Evolutionary conservation across 2,888 invertebrate species (phyloP), one percentile per base, ranked within the genome.

Genomic region (Tridacna crocea): DNA sequence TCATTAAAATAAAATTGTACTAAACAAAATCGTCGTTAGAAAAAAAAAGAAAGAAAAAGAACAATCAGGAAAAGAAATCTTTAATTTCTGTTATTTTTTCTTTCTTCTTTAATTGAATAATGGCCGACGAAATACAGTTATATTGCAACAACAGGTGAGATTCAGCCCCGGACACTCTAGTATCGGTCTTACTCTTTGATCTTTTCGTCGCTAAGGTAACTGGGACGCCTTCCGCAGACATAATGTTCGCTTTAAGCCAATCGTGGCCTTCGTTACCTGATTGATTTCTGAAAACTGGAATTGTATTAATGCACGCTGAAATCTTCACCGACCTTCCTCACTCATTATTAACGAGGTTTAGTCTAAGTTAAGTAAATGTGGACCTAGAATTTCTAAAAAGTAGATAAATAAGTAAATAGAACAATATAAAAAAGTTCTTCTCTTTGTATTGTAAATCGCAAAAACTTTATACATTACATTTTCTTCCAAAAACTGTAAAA

Each of bases 261-360:
- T 85, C 79, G 74, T 77, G 58, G 24, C 22, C 46, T 74, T 48
- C 22, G 68, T 72, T 79, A 85, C 75, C 85, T 77, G 85, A 83
- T 83, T 81, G 81, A 79, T 79, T 68, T 72, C 46, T 75, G 78
- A 81, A 85, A 83, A 72, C 79, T 66, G 83, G 83, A 79, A 83
- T 83, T 75, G 55, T 79, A 83, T 85, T 80, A 85, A 81, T 81
- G 76, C 80, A 58, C 65, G 83, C 26, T 70, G 79, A 81, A 65
- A 75, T 77, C 74, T 75, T 75, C 66, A 75, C 72, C 75, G 65
- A 13, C 72, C 68, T 46, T 26, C 47, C 74, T 79, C 75, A 73
- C 75, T 73, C 81, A 82, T 82, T 85, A 85, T 85, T 82, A 79
- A 85, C 83, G 78, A 83, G 27, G 27, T 76, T 58, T 24, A 22